These are phyloP conservation scores for Corythucha ciliata DNA, from an alignment of 2,888 invertebrate species.

Conservation along the genomic window DNA sequence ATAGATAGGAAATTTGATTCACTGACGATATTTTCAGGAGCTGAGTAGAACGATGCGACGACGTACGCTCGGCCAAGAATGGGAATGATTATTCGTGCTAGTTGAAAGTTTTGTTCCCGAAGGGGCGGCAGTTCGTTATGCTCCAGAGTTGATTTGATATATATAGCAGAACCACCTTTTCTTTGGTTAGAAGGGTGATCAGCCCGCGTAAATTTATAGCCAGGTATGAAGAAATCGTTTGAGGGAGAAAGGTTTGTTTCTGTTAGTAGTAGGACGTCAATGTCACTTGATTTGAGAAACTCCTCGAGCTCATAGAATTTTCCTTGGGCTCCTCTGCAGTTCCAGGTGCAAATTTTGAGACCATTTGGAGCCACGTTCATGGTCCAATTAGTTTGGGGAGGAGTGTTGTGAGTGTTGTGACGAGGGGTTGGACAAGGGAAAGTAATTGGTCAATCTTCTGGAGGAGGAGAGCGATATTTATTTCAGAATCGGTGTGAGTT, in stretches of 20 bases:
- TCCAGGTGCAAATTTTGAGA: not conserved
- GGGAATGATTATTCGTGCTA: not conserved
- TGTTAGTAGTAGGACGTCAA: not conserved
- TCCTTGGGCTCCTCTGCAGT: constrained; percentile 1
- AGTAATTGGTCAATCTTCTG: not conserved
- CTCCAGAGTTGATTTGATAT: not conserved
- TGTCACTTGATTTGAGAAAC: not conserved
- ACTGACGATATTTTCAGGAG: constrained; percentile 10
- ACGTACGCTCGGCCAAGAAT: not conserved
- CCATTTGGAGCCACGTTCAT: not conserved
- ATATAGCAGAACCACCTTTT: constrained; percentile 12
- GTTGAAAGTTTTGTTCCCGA: not conserved
- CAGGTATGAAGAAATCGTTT: constrained; percentile 4
- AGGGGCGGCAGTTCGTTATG: constrained; percentile 11
- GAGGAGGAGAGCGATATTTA: too few species aligned
- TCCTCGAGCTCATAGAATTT: not conserved
- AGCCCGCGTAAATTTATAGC: constrained; percentile 3
- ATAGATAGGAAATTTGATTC: not conserved
- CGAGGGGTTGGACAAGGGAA: constrained; percentile 1
- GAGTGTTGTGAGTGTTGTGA: not conserved
- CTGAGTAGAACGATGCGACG: constrained; percentile 8
- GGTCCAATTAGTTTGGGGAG: constrained; percentile 1
- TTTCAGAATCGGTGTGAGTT: too few species aligned
- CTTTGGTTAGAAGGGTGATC: constrained; percentile 9
- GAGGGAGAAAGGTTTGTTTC: not conserved